These are phyloP conservation scores for Lochmaea capreae DNA, from an alignment of 2,888 invertebrate genomes.

Conservation along the genomic window DNA sequence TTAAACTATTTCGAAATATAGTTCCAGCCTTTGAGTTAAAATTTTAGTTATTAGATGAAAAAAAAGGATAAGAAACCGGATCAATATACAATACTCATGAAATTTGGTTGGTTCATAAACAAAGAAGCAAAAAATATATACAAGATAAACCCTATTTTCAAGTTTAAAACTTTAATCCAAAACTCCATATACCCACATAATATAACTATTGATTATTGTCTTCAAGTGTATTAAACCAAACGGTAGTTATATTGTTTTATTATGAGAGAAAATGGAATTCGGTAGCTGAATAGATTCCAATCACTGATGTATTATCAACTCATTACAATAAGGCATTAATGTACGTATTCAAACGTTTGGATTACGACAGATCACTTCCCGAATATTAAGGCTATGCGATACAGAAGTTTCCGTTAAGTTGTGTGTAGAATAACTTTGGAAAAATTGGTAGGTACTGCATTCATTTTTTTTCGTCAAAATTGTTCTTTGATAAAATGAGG, in stretches of 20 bases:
- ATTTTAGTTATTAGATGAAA: too few species aligned
- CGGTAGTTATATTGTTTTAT: slow-evolving; percentile 7
- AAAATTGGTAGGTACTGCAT: not conserved
- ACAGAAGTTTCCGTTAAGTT: not conserved
- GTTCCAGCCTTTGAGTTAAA: too few species aligned
- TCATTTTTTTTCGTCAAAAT: too few species aligned
- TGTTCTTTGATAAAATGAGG: too few species aligned
- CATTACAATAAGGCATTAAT: slow-evolving; percentile 24
- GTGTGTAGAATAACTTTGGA: not conserved
- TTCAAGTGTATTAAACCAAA: not conserved
- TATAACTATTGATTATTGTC: not conserved
- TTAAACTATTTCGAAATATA: too few species aligned
- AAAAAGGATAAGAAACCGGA: too few species aligned
- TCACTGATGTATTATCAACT: slow-evolving; percentile 9
- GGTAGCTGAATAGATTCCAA: slow-evolving; percentile 18
- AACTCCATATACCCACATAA: too few species aligned
- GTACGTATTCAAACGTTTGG: slow-evolving; percentile 24
- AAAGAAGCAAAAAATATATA: too few species aligned
- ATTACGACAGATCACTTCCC: slow-evolving; percentile 31
- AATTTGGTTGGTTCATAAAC: too few species aligned
- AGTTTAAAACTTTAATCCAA: too few species aligned
- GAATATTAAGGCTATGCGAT: not conserved
- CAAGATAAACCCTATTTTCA: too few species aligned
- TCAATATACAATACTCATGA: too few species aligned
- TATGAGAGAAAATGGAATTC: slow-evolving; percentile 24